Evolutionary conservation across 2,113 vertebrate genomes (phyloP).

Genomic region (Miniopterus natalensis): DNA sequence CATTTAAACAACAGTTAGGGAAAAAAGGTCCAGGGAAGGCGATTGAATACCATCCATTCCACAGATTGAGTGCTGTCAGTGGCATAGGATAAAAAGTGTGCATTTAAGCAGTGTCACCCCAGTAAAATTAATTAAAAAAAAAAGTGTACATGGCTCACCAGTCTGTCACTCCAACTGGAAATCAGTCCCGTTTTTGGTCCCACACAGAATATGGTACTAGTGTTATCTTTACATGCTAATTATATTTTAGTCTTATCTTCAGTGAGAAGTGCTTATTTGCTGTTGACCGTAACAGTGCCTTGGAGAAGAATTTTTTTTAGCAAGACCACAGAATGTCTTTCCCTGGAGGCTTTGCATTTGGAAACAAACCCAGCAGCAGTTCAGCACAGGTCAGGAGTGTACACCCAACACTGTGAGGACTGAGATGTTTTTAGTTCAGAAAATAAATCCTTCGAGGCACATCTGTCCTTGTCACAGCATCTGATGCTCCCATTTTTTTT

Average conservation of each 20-base stretch:
- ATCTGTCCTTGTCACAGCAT: constrained; percentile 48
- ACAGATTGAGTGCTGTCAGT: not conserved
- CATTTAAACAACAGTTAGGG: not conserved
- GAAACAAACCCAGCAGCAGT: constrained; percentile 66
- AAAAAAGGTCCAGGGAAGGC: not conserved
- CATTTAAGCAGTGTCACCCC: no score
- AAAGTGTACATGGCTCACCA: not conserved
- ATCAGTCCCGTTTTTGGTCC: not conserved
- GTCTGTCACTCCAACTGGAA: not conserved
- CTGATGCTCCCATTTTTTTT: constrained; percentile 45
- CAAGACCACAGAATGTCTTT: constrained; percentile 50
- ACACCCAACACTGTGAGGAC: not conserved
- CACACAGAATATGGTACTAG: not conserved
- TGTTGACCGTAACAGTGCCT: constrained; percentile 11
- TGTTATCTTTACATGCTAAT: not conserved
- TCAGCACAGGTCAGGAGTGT: constrained; percentile 19
- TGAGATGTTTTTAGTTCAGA: constrained; percentile 67
- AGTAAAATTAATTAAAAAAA: no score
- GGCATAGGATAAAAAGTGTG: not conserved
- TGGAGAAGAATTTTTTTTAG: constrained; percentile 64
- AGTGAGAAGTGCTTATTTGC: constrained; percentile 38
- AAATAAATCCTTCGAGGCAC: constrained; percentile 60
- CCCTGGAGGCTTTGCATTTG: constrained; percentile 53
- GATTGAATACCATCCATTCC: not conserved
- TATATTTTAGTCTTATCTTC: constrained; percentile 41